Evolutionary conservation across 2,797 vertebrate species (phyloP).

Genomic region (Potorous gilbertii): DNA sequence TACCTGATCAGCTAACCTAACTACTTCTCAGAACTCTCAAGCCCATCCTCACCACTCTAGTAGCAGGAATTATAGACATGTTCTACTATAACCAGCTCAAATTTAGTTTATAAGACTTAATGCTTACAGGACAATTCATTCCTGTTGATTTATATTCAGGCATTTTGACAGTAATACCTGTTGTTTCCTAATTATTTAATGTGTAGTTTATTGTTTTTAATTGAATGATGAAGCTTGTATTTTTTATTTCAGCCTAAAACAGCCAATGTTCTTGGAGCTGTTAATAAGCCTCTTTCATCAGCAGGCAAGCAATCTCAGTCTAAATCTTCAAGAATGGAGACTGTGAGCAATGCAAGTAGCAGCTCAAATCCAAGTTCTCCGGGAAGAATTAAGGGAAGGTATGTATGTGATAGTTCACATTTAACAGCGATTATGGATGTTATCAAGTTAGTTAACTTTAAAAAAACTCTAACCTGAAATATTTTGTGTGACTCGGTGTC

Average conservation of each 20-base stretch:
- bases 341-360: constrained; percentile 96
- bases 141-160: constrained; percentile 38
- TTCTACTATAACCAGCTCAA: background rate
- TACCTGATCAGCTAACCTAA: background rate
- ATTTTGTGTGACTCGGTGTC: background rate
- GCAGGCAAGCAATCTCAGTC: constrained; percentile 97
- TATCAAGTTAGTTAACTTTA: background rate
- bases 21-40: background rate
- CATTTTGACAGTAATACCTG: constrained; percentile 20
- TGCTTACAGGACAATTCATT: constrained; percentile 8
- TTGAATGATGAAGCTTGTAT: constrained; percentile 69
- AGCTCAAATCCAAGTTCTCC: constrained; percentile 97
- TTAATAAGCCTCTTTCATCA: constrained; percentile 98
- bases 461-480: background rate
- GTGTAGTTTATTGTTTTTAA: constrained; percentile 30
- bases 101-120: constrained; percentile 9
- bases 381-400: constrained; percentile 94
- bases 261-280: constrained; percentile 96
- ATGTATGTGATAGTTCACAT: constrained; percentile 75
- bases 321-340: constrained; percentile 98
- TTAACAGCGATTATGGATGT: constrained; percentile 65
- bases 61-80: background rate
- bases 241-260: constrained; percentile 95
- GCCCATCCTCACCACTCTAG: background rate
- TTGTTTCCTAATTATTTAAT: constrained; percentile 39